Base-by-base conservation (phyloP, 2,888 invertebrate genomes). In the Podotricha telesiphe region DNA sequence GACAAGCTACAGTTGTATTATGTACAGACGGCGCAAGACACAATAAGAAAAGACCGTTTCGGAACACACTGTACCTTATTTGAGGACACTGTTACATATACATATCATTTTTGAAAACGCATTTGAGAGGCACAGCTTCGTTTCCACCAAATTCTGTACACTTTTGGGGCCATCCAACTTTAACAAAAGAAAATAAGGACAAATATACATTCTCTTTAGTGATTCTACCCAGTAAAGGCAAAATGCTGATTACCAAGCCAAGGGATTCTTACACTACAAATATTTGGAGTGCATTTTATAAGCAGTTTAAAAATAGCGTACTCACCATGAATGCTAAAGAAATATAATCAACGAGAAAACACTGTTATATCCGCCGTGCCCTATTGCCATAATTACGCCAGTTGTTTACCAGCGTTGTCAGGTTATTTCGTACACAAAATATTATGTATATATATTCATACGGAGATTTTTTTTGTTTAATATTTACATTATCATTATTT, bases 361-460 rank as follows among this genome's bases (percentile, higher is more conserved):
- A 47, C 53, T 71, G 28, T 68, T 45, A 37, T 40, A 56, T 65
- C 70, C 68, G 53, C 47, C 20, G 51, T 63, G 58, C 48, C 68
- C 70, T 64, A 64, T 66, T 72, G 72, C 68, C n/a, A 73, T 70
- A 68, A 73, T 73, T 68, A n/a, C 71, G 70, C 70, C n/a, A 65
- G 70, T 70, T 68, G 68, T 70, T 70, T 68, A 73, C 68, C 70
- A n/a, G 62, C 68, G 64, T 67, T 73, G 68, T 68, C 68, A 68
- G 50, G 64, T 56, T 73, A 65, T 67, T 62, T 62, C 47, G n/a
- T n/a, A n/a, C n/a, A n/a, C n/a, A n/a, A n/a, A n/a, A n/a, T n/a
- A n/a, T n/a, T n/a, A 65, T 70, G 73, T 56, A 69, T 70, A 73
- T 68, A 40, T 68, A 68, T 70, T 73, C 73, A 67, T 64, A 53